These are phyloP conservation scores for Dicrostonyx torquatus DNA, from an alignment of 2,797 vertebrate species.

Conservation along the genomic window DNA sequence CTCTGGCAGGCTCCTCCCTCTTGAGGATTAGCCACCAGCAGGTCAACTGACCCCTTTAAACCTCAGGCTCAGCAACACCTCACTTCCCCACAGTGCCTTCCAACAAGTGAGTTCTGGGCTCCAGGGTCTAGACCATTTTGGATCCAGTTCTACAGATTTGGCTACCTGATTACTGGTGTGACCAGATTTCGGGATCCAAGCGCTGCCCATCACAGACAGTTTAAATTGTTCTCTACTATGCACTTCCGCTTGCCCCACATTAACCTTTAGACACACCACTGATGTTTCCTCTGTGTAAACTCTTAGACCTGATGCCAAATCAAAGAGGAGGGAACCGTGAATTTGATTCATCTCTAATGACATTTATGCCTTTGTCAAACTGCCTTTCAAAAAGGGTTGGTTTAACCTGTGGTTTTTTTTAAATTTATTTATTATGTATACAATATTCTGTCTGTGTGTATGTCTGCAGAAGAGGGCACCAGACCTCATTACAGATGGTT, in stretches of 20 bases:
- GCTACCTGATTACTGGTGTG: not conserved
- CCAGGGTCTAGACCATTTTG: not conserved
- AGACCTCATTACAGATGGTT: no score
- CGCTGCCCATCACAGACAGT: not conserved
- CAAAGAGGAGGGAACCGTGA: not conserved
- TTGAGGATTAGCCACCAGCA: not conserved
- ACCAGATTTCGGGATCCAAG: not conserved
- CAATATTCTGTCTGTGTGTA: no score
- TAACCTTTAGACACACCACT: not conserved
- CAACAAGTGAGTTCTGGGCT: not conserved
- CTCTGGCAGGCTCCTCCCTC: not conserved
- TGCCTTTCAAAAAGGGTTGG: conserved; percentile 5
- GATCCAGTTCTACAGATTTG: not conserved
- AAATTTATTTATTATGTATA: no score
- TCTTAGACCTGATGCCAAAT: not conserved
- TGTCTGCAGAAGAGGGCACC: no score
- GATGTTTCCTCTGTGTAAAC: not conserved
- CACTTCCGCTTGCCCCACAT: not conserved
- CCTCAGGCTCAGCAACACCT: not conserved
- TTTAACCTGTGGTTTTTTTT: conserved; percentile 24
- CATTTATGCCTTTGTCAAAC: not conserved
- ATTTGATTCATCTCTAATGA: not conserved
- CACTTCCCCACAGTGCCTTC: not conserved
- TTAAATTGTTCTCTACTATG: not conserved
- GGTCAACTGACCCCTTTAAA: not conserved